Percentiles rank a stretch among this genome's conserved stretches.
Conservation (phyloP, 2,113 vertebrate species). For the Triplophysa rosa region DNA sequence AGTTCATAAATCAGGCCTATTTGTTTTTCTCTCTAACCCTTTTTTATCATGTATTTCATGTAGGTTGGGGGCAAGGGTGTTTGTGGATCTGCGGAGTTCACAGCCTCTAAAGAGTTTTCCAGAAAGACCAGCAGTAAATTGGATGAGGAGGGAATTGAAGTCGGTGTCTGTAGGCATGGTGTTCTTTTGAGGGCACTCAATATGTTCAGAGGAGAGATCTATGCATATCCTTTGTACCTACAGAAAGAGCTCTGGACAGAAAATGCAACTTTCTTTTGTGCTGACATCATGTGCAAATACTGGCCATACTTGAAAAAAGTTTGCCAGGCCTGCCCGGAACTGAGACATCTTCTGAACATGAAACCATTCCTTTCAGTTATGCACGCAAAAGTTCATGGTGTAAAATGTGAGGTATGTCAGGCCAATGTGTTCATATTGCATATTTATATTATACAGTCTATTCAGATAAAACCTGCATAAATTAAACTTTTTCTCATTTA, state of each 20-base stretch:
- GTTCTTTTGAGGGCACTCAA: slow-evolving; percentile 15
- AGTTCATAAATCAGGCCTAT: too few relatives aligned
- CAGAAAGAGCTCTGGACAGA: slow-evolving; percentile 6
- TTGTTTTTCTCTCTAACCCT: not conserved
- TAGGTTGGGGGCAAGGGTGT: slow-evolving; percentile 26
- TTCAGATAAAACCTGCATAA: not conserved
- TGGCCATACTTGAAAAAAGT: slow-evolving; percentile 30
- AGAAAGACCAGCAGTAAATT: not conserved
- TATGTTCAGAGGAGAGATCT: slow-evolving; percentile 30
- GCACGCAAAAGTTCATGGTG: slow-evolving; percentile 33
- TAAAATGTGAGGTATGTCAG: slow-evolving; percentile 35
- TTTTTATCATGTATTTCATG: not conserved
- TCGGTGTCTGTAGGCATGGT: slow-evolving; percentile 25
- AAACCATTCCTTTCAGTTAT: slow-evolving; percentile 34
- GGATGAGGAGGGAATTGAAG: slow-evolving; percentile 36
- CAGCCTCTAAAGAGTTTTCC: slow-evolving; percentile 15
- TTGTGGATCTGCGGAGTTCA: slow-evolving; percentile 15
- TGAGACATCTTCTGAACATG: slow-evolving; percentile 13
- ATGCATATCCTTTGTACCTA: slow-evolving; percentile 18
- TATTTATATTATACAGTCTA: not conserved
- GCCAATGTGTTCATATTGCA: not conserved
- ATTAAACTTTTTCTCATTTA: not conserved
- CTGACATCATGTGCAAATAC: slow-evolving; percentile 16
- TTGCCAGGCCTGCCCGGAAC: slow-evolving; percentile 1
- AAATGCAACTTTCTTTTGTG: slow-evolving; percentile 10